Conservation (phyloP, 2,888 invertebrate species). For the Balanococcus diminutus region DNA sequence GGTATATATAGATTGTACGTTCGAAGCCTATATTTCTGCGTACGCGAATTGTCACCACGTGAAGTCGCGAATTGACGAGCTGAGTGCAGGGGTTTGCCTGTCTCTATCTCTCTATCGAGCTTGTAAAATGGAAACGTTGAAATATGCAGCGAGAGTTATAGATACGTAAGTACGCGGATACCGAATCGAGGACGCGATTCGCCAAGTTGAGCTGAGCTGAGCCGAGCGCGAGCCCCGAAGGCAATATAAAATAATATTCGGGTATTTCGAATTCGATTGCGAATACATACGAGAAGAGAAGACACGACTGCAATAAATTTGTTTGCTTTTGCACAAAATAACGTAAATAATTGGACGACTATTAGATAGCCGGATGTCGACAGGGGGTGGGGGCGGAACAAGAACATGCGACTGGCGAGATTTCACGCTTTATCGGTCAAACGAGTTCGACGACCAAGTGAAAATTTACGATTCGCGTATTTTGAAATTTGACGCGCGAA, state of each 20-base stretch:
- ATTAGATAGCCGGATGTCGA: neutral
- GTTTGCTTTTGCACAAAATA: conserved; percentile 22
- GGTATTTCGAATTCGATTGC: neutral
- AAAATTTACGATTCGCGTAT: conserved; percentile 19
- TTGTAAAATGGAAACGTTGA: neutral
- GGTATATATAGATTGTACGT: too few relatives aligned
- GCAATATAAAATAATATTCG: conserved; percentile 20
- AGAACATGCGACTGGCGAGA: neutral
- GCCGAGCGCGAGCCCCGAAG: neutral
- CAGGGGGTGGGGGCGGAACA: neutral
- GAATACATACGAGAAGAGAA: too few relatives aligned
- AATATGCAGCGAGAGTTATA: neutral
- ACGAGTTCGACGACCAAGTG: neutral
- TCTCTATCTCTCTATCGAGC: neutral
- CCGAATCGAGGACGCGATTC: neutral
- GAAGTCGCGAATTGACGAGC: neutral
- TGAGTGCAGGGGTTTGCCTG: neutral
- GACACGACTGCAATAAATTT: conserved; percentile 9
- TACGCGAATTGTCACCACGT: too few relatives aligned
- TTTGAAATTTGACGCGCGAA: conserved; percentile 19
- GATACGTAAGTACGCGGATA: too few relatives aligned
- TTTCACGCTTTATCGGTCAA: conserved; percentile 31
- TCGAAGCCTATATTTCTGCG: too few relatives aligned
- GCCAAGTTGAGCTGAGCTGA: neutral
- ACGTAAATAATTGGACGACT: conserved; percentile 23